phyloP scores from a whole-genome alignment of 2,888 invertebrate species.

The Xylophagus ater region DNA sequence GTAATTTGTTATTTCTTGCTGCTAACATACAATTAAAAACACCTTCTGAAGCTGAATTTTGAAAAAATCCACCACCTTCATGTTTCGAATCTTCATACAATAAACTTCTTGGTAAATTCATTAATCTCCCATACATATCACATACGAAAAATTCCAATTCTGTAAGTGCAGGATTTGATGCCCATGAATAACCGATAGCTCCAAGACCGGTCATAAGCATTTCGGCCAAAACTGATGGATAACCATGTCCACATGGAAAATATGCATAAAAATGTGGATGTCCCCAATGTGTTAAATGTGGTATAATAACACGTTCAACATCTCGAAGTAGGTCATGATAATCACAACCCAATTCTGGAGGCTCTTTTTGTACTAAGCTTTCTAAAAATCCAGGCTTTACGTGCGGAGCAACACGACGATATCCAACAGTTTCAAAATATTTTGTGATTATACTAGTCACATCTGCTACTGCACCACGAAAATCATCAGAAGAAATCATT shows the following conservation, averaged over 20 bases:
- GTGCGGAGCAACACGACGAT: too few species aligned
- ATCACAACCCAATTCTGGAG: too few species aligned
- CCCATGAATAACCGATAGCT: slow-evolving; percentile 75
- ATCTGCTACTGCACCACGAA: too few species aligned
- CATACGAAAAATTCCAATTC: slow-evolving; percentile 75
- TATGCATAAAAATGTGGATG: slow-evolving; percentile 82
- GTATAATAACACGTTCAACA: too few species aligned
- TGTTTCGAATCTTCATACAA: slow-evolving; percentile 53
- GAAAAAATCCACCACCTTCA: slow-evolving; percentile 65
- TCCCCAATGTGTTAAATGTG: slow-evolving; percentile 77
- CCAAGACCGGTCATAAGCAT: slow-evolving; percentile 66
- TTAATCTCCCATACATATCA: slow-evolving; percentile 76
- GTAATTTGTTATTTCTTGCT: slow-evolving; percentile 7
- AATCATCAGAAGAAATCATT: too few species aligned
- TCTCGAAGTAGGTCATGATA: too few species aligned
- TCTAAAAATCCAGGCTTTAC: too few species aligned
- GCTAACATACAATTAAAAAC: slow-evolving; percentile 9
- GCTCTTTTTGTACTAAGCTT: too few species aligned
- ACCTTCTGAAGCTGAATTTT: slow-evolving; percentile 26
- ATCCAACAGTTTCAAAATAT: too few species aligned
- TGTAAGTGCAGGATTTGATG: slow-evolving; percentile 70
- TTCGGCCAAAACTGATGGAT: slow-evolving; percentile 64
- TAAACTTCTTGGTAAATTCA: slow-evolving; percentile 66
- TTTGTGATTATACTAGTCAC: too few species aligned
- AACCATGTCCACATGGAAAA: slow-evolving; percentile 66